phyloP scores from a whole-genome alignment of 2,888 invertebrate species.

The Malthinus seriepunctatus region DNA sequence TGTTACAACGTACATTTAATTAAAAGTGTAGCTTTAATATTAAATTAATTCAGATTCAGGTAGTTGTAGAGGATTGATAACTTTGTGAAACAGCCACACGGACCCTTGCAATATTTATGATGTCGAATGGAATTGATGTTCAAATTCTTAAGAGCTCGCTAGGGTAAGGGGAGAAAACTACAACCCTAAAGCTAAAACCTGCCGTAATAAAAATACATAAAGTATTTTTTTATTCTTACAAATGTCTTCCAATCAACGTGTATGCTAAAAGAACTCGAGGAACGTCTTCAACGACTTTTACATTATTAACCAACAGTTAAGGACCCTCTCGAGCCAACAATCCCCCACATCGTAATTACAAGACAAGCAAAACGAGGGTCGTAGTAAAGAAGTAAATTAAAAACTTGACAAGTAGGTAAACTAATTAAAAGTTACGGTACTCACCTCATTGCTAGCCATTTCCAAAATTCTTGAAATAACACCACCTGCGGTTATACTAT shows the following conservation, averaged over 20 bases:
- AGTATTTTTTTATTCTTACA: neutral
- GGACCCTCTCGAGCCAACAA: too few relatives aligned
- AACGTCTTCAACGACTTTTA: too few relatives aligned
- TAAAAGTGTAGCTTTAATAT: too few relatives aligned
- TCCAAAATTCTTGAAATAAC: slow-evolving; percentile 62
- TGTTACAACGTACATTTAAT: too few relatives aligned
- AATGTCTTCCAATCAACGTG: too few relatives aligned
- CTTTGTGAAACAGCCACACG: neutral
- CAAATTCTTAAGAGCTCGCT: neutral
- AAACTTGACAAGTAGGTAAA: neutral
- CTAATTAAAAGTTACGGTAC: slow-evolving; percentile 34
- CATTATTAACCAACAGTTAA: too few relatives aligned
- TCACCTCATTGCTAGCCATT: slow-evolving; percentile 82
- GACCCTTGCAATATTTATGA: neutral
- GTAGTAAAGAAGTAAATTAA: neutral
- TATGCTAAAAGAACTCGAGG: too few relatives aligned
- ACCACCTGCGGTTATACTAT: slow-evolving; percentile 52
- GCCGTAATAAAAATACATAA: neutral
- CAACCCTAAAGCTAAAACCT: neutral
- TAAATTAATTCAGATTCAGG: too few relatives aligned
- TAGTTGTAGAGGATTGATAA: too few relatives aligned
- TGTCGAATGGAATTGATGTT: neutral
- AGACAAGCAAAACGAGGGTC: neutral
- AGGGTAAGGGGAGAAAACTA: neutral
- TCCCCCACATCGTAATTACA: neutral